Evolutionary conservation across 2,797 vertebrate species (phyloP), one percentile per base, ranked within the genome.

Genomic region (Muscicapa striata): DNA sequence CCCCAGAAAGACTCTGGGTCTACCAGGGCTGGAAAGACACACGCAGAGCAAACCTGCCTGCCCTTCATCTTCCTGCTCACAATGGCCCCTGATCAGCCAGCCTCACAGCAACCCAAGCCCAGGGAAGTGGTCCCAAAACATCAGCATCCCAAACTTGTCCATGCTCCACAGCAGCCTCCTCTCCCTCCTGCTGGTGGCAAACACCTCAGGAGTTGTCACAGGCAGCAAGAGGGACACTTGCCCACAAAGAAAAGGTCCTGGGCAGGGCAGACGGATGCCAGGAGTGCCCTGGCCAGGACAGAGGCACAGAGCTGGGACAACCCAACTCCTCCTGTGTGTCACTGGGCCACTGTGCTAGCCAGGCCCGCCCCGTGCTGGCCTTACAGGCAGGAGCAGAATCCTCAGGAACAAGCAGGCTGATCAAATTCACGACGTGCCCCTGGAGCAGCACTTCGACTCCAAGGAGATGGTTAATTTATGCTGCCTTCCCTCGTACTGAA

Each of bases 1-100:
- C 17, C n/a, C 41, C 0, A 0, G 51, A 66, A 58, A 87, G 70
- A 55, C 30, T 36, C 51, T 0, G 0, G 13, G 38, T 45, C 45
- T 72, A 46, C 6, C 7, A 34, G 51, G 24, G 41, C 24, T 22
- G 4, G 29, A 32, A 54, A 63, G 68, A 70, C 14, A n/a, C 18
- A 16, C 1, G 24, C 6, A 69, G 5, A 70, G 30, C 61, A 88
- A 77, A 90, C 13, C 45, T 7, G 57, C 46, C 69, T 29, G 36
- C 41, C 26, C 13, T 3, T 15, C 68, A 63, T 24, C 54, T 30
- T 75, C 68, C 32, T 68, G 29, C 40, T 57, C 34, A 45, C 32
- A 40, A 13, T 0, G 3, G 55, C 17, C 61, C 48, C 43, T 23
- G 45, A 83, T 16, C 36, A 73, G 29, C 20, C 61, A 76, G 26